Evolutionary conservation across 2,888 invertebrate species (phyloP).

Genomic region (Physocephala rufipes): DNA sequence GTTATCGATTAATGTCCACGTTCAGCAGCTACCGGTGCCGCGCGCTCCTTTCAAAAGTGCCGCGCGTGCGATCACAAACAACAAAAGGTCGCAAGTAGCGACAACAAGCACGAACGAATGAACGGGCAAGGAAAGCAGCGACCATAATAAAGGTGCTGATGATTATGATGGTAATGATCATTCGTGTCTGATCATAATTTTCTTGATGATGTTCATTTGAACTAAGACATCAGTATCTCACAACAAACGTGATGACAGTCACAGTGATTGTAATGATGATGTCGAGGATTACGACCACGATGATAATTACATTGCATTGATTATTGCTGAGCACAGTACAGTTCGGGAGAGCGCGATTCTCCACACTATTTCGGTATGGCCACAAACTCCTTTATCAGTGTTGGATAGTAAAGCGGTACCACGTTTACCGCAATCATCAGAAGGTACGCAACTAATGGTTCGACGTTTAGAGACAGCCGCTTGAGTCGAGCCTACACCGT

Average conservation of each 20-base stretch:
- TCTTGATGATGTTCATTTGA: no score
- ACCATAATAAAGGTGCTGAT: not conserved
- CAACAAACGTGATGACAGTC: no score
- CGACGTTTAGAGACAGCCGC: conserved; percentile 21
- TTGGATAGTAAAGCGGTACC: conserved; percentile 32
- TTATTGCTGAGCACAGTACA: conserved; percentile 45
- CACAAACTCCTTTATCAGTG: conserved; percentile 48
- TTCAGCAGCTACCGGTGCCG: conserved; percentile 66
- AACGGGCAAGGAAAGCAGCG: not conserved
- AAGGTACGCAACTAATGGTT: not conserved
- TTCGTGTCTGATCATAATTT: no score
- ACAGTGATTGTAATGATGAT: no score
- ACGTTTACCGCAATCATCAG: not conserved
- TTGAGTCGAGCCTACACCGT: not conserved
- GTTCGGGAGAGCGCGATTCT: conserved; percentile 22
- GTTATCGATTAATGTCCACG: conserved; percentile 67
- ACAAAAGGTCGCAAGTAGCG: conserved; percentile 37
- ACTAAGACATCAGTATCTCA: no score
- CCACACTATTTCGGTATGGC: conserved; percentile 43
- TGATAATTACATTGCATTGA: conserved; percentile 44
- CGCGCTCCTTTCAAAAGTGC: conserved; percentile 45
- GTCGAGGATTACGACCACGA: conserved; percentile 27
- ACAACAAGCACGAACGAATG: not conserved
- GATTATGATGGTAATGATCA: no score
- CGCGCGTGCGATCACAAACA: conserved; percentile 36